A percentile compares a stretch with the other conserved stretches of the same genome.
Conservation (phyloP, 2,888 invertebrate genomes). For the Nasonia oneida region DNA sequence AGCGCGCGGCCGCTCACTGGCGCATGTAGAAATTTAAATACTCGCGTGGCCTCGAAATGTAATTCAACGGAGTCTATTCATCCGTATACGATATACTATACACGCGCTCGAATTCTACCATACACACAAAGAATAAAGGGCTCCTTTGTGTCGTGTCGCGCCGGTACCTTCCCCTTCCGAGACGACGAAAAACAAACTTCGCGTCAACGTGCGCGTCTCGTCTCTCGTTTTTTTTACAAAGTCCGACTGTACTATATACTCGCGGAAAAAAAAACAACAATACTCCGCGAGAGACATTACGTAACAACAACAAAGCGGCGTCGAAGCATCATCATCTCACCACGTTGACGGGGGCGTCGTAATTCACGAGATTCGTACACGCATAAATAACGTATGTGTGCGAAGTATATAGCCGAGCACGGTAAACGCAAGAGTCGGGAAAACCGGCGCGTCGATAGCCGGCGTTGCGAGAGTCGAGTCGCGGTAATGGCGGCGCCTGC, state of each 20-base stretch:
- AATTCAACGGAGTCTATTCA: slow-evolving; percentile 6
- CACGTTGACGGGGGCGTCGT: slow-evolving; percentile 5
- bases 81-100: background rate
- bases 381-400: background rate
- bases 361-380: background rate
- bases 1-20: background rate
- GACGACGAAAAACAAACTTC: background rate
- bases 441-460: slow-evolving; percentile 9
- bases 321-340: background rate
- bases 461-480: slow-evolving; percentile 27
- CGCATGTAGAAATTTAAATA: background rate
- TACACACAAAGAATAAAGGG: slow-evolving; percentile 35
- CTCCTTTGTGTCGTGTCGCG: background rate
- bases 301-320: slow-evolving; percentile 3
- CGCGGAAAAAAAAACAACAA: background rate
- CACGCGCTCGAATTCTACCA: background rate
- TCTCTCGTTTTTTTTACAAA: background rate
- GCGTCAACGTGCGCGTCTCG: background rate
- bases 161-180: background rate
- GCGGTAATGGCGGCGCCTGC: slow-evolving; percentile 76
- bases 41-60: background rate
- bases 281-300: background rate
- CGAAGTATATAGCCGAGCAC: background rate
- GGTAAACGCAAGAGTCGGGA: background rate
- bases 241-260: background rate